Percentiles rank a stretch among this genome's conserved stretches.
These are phyloP conservation scores for Orestias chungarensis DNA, from an alignment of 2,797 vertebrate species.

Conservation along the genomic window DNA sequence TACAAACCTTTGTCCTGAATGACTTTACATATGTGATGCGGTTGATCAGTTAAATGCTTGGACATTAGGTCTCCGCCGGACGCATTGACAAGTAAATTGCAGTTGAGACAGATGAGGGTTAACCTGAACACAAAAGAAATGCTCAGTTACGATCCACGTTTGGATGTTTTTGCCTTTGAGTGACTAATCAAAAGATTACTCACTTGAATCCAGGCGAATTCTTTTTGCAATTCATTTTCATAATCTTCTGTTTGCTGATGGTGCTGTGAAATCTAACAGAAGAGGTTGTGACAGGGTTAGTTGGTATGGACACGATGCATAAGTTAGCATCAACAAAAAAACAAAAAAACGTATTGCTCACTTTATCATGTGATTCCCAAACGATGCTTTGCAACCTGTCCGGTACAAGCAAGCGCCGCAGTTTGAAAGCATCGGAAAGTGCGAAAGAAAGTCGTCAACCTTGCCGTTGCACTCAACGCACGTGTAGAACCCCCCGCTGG, in stretches of 20 bases:
- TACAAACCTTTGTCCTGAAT: slow-evolving; percentile 83
- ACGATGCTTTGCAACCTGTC: slow-evolving; percentile 93
- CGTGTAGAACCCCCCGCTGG: slow-evolving; percentile 75
- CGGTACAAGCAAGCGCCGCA: slow-evolving; percentile 93
- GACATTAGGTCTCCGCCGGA: slow-evolving; percentile 90
- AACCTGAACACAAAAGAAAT: slow-evolving; percentile 74
- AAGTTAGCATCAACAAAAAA: not conserved
- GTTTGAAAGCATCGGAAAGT: slow-evolving; percentile 88
- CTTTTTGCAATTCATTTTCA: slow-evolving; percentile 83
- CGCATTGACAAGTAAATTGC: slow-evolving; percentile 87
- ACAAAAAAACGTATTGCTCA: slow-evolving; percentile 56
- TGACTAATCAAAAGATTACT: slow-evolving; percentile 18
- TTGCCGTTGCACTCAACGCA: slow-evolving; percentile 91
- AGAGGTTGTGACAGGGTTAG: not conserved
- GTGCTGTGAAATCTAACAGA: slow-evolving; percentile 89
- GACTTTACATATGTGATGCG: slow-evolving; percentile 89
- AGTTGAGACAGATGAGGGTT: slow-evolving; percentile 91
- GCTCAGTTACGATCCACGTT: not conserved
- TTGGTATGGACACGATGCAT: not conserved
- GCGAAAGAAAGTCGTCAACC: slow-evolving; percentile 88
- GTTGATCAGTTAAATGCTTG: slow-evolving; percentile 86
- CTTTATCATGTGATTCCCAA: slow-evolving; percentile 95
- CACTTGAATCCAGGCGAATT: slow-evolving; percentile 82
- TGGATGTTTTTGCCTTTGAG: not conserved
- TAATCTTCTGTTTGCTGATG: slow-evolving; percentile 85